phyloP scores from a whole-genome alignment of 2,888 invertebrate genomes.

The Tethea ocularis region DNA sequence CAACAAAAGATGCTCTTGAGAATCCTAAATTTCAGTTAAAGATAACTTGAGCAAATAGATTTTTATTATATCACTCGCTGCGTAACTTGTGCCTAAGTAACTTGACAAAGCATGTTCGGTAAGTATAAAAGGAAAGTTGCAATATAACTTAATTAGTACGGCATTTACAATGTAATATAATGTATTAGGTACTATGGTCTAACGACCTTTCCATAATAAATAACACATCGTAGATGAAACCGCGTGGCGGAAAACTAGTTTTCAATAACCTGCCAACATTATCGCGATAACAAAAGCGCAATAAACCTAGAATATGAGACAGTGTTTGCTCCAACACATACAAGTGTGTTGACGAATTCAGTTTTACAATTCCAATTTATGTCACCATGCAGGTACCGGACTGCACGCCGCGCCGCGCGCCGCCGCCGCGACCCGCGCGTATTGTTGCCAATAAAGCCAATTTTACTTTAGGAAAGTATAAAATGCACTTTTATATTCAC shows the following conservation, averaged over 20 bases:
- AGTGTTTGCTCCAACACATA: background rate
- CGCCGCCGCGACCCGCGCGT: conserved; percentile 37
- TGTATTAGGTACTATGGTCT: too few species aligned
- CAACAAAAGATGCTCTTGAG: background rate
- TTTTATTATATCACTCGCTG: background rate
- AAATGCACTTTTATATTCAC: conserved; percentile 61
- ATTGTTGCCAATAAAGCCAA: conserved; percentile 57
- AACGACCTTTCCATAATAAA: too few species aligned
- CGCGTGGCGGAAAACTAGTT: too few species aligned
- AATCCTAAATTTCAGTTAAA: background rate
- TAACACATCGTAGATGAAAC: too few species aligned
- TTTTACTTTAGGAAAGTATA: conserved; percentile 52
- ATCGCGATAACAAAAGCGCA: background rate
- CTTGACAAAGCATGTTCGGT: too few species aligned
- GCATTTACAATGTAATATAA: too few species aligned
- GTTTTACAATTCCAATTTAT: conserved; percentile 50
- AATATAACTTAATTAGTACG: too few species aligned
- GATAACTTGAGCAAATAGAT: background rate
- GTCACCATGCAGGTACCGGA: conserved; percentile 25
- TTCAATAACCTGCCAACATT: too few species aligned
- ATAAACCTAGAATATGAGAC: background rate
- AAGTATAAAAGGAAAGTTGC: too few species aligned
- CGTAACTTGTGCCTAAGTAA: too few species aligned
- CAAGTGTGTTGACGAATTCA: conserved; percentile 25
- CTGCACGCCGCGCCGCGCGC: conserved; percentile 18